These are phyloP conservation scores for Rhimphoctona megacephalus DNA, from an alignment of 2,888 invertebrate genomes.

Conservation along the genomic window DNA sequence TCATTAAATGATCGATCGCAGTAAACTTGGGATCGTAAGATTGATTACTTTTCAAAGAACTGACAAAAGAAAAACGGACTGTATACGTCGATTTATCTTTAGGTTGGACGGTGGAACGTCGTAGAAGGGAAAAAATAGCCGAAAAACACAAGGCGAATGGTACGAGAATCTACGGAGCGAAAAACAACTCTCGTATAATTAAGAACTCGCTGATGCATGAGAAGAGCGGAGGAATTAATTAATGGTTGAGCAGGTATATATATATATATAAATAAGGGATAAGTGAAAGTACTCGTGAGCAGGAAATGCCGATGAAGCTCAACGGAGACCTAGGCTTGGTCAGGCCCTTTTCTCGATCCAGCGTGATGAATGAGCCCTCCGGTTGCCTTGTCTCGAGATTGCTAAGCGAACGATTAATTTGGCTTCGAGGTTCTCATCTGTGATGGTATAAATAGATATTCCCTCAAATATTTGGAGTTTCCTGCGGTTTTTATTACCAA, in stretches of 20 bases:
- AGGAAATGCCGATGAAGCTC: conserved; percentile 39
- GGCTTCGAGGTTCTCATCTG: conserved; percentile 58
- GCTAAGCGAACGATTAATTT: conserved; percentile 73
- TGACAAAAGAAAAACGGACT: not conserved
- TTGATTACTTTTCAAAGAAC: conserved; percentile 6
- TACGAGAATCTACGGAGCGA: not conserved
- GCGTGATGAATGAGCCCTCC: conserved; percentile 74
- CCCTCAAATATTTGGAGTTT: not conserved
- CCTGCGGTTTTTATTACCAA: not conserved
- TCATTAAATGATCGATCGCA: conserved; percentile 6
- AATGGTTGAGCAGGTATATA: conserved; percentile 61
- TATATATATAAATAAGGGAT: conserved; percentile 22
- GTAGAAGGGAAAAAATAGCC: not conserved
- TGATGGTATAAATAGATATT: not conserved
- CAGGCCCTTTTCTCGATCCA: conserved; percentile 43
- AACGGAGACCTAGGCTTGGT: not conserved
- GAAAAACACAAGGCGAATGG: conserved; percentile 4
- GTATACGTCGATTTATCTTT: conserved; percentile 1
- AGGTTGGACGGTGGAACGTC: not conserved
- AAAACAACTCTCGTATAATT: conserved; percentile 48
- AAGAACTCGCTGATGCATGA: conserved; percentile 46
- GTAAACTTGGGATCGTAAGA: not conserved
- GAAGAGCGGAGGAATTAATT: conserved; percentile 70
- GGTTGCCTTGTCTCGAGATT: conserved; percentile 64
- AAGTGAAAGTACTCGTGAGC: conserved; percentile 8